Percentiles rank a stretch among this genome's conserved stretches.
These are phyloP conservation scores for Syngnathus floridae DNA, from an alignment of 2,113 vertebrate species.

Conservation along the genomic window DNA sequence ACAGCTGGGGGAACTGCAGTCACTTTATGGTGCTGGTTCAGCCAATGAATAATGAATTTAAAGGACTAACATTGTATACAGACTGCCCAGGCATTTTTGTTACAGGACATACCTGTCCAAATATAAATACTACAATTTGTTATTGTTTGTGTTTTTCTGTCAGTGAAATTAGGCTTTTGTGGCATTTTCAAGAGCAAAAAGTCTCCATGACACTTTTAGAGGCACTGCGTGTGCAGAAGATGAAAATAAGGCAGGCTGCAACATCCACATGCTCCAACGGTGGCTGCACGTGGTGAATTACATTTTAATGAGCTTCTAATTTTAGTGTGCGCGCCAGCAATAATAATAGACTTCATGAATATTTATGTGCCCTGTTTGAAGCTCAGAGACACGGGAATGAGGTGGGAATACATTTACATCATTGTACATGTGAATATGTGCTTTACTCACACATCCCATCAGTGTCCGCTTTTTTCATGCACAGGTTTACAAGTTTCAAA, in stretches of 20 bases:
- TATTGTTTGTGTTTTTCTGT: background rate
- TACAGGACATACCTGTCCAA: background rate
- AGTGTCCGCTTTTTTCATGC: constrained; percentile 3
- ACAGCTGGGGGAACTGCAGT: constrained; percentile 5
- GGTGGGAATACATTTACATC: constrained; percentile 23
- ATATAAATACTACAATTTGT: background rate
- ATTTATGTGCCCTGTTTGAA: constrained; percentile 64
- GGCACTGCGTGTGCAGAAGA: constrained; percentile 29
- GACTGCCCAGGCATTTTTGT: background rate
- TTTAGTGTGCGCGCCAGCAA: constrained; percentile 63
- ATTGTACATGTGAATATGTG: background rate
- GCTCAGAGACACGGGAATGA: constrained; percentile 43
- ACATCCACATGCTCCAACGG: constrained; percentile 59
- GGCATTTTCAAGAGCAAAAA: constrained; percentile 20
- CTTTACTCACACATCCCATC: background rate
- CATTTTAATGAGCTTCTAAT: constrained; percentile 74
- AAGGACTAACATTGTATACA: background rate
- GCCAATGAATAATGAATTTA: constrained; percentile 11
- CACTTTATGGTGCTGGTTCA: background rate
- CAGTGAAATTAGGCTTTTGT: background rate
- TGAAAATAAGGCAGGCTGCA: constrained; percentile 32
- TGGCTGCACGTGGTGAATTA: constrained; percentile 68
- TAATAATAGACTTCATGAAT: constrained; percentile 69
- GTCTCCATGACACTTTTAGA: constrained; percentile 26
- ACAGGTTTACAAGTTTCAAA: background rate